Evolutionary conservation across 1,140 invertebrate genomes (phyloP).

Genomic region (Ganaspis sp.): DNA sequence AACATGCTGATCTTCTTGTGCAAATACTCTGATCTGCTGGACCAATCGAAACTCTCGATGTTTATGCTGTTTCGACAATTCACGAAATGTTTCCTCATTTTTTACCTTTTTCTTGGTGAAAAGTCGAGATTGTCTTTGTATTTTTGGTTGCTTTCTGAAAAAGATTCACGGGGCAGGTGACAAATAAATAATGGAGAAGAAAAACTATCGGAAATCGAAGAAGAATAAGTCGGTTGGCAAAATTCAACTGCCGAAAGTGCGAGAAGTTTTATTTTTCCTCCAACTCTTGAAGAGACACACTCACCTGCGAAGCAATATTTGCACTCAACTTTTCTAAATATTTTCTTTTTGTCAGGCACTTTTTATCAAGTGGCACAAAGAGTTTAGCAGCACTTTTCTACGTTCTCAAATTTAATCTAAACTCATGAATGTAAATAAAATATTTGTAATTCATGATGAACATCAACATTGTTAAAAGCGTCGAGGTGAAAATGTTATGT

Average conservation of each 20-base stretch:
- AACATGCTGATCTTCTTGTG: slow-evolving; percentile 6
- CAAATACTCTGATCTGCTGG: slow-evolving; percentile 16
- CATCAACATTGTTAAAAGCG: no score
- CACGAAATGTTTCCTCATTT: slow-evolving; percentile 11
- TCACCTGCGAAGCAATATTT: neutral
- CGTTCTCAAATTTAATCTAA: neutral
- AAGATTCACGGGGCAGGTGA: slow-evolving; percentile 1
- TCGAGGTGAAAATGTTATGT: no score
- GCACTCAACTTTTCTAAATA: neutral
- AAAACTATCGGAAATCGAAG: slow-evolving; percentile 27
- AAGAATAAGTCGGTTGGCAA: neutral
- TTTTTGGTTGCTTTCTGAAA: neutral
- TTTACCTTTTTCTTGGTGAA: neutral
- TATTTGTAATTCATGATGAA: no score
- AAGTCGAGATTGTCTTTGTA: neutral
- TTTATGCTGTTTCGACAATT: slow-evolving; percentile 11
- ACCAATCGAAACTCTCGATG: slow-evolving; percentile 7
- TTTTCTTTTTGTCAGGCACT: neutral
- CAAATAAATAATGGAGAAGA: slow-evolving; percentile 8
- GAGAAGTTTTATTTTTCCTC: neutral
- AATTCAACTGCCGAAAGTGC: slow-evolving; percentile 1
- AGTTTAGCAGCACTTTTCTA: neutral
- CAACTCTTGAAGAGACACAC: neutral
- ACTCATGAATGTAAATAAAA: no score
- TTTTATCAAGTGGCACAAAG: neutral